These are phyloP conservation scores for Limonius californicus DNA, from an alignment of 1,140 invertebrate species.

Conservation along the genomic window DNA sequence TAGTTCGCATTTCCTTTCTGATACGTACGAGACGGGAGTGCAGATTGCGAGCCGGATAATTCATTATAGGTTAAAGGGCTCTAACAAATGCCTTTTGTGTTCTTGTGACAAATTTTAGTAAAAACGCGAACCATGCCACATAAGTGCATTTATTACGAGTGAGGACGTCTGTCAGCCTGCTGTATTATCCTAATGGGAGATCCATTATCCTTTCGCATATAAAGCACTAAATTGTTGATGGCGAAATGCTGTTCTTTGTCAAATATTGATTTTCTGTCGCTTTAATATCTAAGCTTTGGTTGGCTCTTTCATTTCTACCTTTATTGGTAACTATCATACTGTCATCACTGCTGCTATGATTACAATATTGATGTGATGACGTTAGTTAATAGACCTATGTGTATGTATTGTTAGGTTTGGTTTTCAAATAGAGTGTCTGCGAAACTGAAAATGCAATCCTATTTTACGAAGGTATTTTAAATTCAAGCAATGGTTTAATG, in stretches of 20 bases:
- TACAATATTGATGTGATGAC: too few relatives aligned
- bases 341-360: too few relatives aligned
- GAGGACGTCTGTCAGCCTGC: background rate
- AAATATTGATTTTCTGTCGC: background rate
- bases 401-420: too few relatives aligned
- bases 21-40: background rate
- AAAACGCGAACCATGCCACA: background rate
- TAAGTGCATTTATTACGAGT: too few relatives aligned
- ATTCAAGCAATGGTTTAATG: too few relatives aligned
- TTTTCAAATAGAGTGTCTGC: too few relatives aligned
- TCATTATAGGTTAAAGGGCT: background rate
- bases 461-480: too few relatives aligned
- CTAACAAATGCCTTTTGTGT: background rate
- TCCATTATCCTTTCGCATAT: background rate
- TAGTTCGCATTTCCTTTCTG: background rate
- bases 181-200: background rate
- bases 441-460: too few relatives aligned
- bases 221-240: background rate
- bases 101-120: background rate
- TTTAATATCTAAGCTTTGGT: background rate
- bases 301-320: background rate
- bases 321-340: too few relatives aligned
- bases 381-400: too few relatives aligned
- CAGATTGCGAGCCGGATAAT: background rate
- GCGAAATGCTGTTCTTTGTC: constrained; percentile 2